Evolutionary conservation across 2,113 vertebrate species (phyloP).

Genomic region (Anarrhichthys ocellatus): DNA sequence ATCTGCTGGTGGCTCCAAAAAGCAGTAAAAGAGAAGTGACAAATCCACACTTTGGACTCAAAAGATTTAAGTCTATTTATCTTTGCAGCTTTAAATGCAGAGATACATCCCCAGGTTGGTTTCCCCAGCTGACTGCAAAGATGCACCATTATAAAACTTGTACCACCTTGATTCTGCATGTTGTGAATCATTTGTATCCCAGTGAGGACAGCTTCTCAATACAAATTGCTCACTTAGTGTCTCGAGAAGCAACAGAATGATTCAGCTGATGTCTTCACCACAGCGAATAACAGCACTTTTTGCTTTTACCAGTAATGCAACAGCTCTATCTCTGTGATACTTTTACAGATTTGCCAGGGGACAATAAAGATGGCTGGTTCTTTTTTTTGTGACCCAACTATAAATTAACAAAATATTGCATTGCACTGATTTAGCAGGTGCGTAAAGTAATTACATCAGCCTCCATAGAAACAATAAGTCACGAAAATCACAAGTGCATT

Average conservation of each 20-base stretch:
- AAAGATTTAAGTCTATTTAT: not conserved
- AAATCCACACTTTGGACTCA: not conserved
- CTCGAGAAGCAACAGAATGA: conserved; percentile 12
- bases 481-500: not conserved
- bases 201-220: conserved; percentile 20
- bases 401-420: not conserved
- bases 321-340: not conserved
- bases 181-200: conserved; percentile 19
- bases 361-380: not conserved
- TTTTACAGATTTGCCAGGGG: conserved; percentile 9
- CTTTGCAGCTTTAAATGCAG: conserved; percentile 7
- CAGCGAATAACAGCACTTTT: conserved; percentile 19
- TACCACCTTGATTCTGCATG: conserved; percentile 3
- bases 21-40: not conserved
- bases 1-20: not conserved
- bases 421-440: not conserved
- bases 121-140: conserved; percentile 29
- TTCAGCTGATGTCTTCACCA: conserved; percentile 1
- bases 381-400: not conserved
- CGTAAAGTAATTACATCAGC: not conserved
- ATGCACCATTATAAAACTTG: conserved; percentile 19
- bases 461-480: not conserved
- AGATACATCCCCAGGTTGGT: conserved; percentile 5
- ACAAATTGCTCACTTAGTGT: conserved; percentile 16
- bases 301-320: conserved; percentile 6